Evolutionary conservation across 1,140 invertebrate species (phyloP).

Genomic region (Phymorhynchus buccinoides): DNA sequence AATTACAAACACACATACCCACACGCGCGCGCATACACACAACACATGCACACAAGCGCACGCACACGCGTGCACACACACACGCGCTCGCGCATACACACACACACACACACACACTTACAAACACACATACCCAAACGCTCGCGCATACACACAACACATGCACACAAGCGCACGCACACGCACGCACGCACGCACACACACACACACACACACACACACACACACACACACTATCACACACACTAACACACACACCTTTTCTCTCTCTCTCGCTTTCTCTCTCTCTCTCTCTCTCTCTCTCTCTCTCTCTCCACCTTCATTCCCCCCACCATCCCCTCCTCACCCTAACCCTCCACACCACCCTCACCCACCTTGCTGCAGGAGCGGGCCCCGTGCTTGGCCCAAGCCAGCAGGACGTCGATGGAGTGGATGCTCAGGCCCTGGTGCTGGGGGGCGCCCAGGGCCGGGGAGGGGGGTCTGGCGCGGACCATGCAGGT

Average conservation of each 20-base stretch:
- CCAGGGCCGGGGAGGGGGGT: slow-evolving; percentile 40
- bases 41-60: too few relatives aligned
- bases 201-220: not conserved
- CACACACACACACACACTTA: too few relatives aligned
- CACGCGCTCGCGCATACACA: too few relatives aligned
- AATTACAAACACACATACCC: too few relatives aligned
- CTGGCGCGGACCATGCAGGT: slow-evolving; percentile 52
- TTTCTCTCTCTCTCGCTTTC: too few relatives aligned
- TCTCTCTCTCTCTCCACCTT: not conserved
- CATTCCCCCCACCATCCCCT: too few relatives aligned
- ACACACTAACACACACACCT: not conserved
- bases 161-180: not conserved
- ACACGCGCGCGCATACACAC: too few relatives aligned
- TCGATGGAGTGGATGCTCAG: slow-evolving; percentile 58
- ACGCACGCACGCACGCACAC: not conserved
- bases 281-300: not conserved
- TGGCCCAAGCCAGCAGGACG: slow-evolving; percentile 51
- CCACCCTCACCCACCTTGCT: not conserved
- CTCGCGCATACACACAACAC: too few relatives aligned
- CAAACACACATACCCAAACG: too few relatives aligned
- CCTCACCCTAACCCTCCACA: not conserved
- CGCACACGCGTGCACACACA: too few relatives aligned
- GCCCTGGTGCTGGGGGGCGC: not conserved
- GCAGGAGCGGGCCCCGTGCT: slow-evolving; percentile 39
- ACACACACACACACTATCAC: not conserved